Evolutionary conservation across 2,888 invertebrate species (phyloP).

Genomic region (Microchrysa polita): DNA sequence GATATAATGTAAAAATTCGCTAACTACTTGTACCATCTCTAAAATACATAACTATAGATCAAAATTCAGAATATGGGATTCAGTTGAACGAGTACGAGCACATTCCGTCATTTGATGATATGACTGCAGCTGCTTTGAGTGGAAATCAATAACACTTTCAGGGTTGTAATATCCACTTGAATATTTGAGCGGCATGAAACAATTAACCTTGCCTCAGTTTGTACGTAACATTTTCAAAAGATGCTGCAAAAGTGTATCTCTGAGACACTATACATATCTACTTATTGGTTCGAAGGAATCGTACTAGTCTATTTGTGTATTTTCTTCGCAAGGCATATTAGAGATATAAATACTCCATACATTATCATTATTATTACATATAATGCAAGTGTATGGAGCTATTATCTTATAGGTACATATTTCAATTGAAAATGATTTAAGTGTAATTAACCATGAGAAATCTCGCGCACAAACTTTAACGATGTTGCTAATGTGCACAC

Average conservation of each 20-base stretch:
- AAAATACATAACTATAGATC: background rate
- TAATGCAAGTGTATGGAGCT: too few species aligned
- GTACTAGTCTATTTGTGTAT: background rate
- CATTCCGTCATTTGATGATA: background rate
- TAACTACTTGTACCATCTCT: background rate
- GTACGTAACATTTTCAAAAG: conserved; percentile 25
- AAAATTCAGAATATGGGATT: background rate
- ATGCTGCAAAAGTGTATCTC: background rate
- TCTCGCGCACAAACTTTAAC: conserved; percentile 9
- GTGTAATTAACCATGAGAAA: conserved; percentile 42
- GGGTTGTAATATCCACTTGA: conserved; percentile 38
- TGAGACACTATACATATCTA: background rate
- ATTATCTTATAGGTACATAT: background rate
- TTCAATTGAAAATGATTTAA: conserved; percentile 25
- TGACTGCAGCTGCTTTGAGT: background rate
- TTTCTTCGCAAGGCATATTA: background rate
- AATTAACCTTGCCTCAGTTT: conserved; percentile 41
- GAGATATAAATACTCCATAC: too few species aligned
- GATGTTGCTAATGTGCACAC: background rate
- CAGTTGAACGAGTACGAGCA: background rate
- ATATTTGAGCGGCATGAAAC: background rate
- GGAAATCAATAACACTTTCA: conserved; percentile 32
- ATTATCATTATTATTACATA: too few species aligned
- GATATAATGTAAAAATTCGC: too few species aligned
- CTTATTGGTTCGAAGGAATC: background rate